These are phyloP conservation scores for Palythoa grandis DNA, from an alignment of 92 coral and sea anemone species.

Conservation along the genomic window DNA sequence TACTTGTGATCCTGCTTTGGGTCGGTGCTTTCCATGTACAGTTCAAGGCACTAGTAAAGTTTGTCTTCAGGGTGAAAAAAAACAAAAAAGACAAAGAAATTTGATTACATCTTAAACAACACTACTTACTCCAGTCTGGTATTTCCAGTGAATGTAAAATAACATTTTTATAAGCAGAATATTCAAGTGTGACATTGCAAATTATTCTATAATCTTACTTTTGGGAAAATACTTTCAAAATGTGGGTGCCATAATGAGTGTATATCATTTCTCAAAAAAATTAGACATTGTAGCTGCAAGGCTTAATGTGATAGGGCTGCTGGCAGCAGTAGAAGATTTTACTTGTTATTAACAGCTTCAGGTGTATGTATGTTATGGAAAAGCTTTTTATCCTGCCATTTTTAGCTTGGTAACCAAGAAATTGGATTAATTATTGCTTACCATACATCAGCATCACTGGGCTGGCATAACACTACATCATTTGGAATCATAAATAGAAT, in stretches of 20 bases:
- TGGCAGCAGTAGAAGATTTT: not conserved
- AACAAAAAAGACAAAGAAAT: not conserved
- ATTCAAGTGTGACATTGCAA: not conserved
- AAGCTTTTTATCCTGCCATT: not conserved
- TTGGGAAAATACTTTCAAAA: not conserved
- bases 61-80: not conserved
- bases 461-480: no score
- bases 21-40: slow-evolving; percentile 25
- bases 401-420: not conserved
- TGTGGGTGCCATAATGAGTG: not conserved
- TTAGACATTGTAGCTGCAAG: not conserved
- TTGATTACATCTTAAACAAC: not conserved
- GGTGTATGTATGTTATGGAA: not conserved
- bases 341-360: not conserved
- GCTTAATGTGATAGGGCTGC: not conserved
- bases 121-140: not conserved
- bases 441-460: not conserved
- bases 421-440: not conserved
- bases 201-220: not conserved
- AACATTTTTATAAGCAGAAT: not conserved
- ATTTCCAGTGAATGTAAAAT: not conserved
- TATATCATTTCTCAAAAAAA: not conserved
- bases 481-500: not conserved
- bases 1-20: not conserved
- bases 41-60: not conserved